A percentile compares a stretch with the other conserved stretches of the same genome.
phyloP scores from a whole-genome alignment of 2,888 invertebrate genomes.

The Eupithecia tripunctaria region DNA sequence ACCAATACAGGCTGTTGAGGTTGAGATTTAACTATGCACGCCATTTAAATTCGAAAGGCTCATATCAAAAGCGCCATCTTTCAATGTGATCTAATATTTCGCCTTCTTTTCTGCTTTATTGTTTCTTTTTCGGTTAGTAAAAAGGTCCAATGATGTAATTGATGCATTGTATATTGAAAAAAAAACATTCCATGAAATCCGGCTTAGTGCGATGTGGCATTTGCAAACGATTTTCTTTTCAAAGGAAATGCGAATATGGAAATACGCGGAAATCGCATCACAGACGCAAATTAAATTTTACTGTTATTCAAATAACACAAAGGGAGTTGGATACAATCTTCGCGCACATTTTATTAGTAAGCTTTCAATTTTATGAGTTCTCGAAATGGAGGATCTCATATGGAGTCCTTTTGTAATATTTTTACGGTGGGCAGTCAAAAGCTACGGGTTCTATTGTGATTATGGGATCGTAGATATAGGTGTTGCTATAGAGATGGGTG shows the following conservation, averaged over 20 bases:
- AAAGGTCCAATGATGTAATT: conserved; percentile 14
- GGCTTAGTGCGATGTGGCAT: conserved; percentile 39
- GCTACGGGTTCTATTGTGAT: conserved; percentile 29
- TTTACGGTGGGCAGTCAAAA: conserved; percentile 77
- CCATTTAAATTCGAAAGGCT: background rate
- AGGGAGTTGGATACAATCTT: conserved; percentile 62
- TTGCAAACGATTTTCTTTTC: conserved; percentile 33
- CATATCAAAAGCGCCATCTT: background rate
- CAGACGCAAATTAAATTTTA: conserved; percentile 57
- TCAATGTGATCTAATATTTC: background rate
- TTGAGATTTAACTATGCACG: background rate
- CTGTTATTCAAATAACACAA: conserved; percentile 60
- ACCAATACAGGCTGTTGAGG: too few relatives aligned
- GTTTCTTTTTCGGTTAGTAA: background rate
- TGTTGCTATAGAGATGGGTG: background rate
- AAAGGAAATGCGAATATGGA: conserved; percentile 51
- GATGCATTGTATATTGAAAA: conserved; percentile 36
- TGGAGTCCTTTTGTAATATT: conserved; percentile 73
- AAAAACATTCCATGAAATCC: conserved; percentile 46
- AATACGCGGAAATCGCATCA: conserved; percentile 53
- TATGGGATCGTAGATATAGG: background rate
- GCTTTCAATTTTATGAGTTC: conserved; percentile 72
- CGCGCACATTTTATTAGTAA: conserved; percentile 72
- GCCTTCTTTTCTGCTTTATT: background rate
- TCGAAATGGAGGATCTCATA: conserved; percentile 73